Conservation (phyloP, 2,113 vertebrate genomes). For the Heterochromis multidens region DNA sequence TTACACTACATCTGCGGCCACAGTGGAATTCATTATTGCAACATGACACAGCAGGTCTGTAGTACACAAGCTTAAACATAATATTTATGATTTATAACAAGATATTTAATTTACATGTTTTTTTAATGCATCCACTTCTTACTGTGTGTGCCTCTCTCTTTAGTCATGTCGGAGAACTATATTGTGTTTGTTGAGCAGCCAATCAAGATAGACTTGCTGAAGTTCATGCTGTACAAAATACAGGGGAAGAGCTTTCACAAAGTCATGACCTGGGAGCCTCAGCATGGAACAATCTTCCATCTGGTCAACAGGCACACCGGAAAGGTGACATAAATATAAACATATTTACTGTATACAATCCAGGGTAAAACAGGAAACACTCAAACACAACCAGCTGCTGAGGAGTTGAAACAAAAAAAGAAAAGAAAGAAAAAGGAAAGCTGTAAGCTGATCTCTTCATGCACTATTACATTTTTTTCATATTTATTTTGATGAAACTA, state of each 20-base stretch:
- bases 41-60: neutral
- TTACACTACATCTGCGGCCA: neutral
- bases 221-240: constrained; percentile 79
- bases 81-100: neutral
- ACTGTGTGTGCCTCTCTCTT: neutral
- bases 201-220: constrained; percentile 83
- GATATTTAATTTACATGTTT: neutral
- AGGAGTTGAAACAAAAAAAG: neutral
- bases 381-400: neutral
- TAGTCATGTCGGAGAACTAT: constrained; percentile 93
- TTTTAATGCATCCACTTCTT: neutral
- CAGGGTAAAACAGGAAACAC: neutral
- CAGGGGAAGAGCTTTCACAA: constrained; percentile 77
- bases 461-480: constrained; percentile 23
- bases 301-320: constrained; percentile 87
- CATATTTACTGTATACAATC: neutral
- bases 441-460: constrained; percentile 43
- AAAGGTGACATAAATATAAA: constrained; percentile 65
- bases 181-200: constrained; percentile 91
- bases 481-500: constrained; percentile 61
- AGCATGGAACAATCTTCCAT: constrained; percentile 80
- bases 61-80: neutral
- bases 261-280: constrained; percentile 85
- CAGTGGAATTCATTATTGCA: neutral
- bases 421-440: constrained; percentile 8